Conservation (phyloP, 2,888 invertebrate genomes). For the Eupithecia subfuscata region DNA sequence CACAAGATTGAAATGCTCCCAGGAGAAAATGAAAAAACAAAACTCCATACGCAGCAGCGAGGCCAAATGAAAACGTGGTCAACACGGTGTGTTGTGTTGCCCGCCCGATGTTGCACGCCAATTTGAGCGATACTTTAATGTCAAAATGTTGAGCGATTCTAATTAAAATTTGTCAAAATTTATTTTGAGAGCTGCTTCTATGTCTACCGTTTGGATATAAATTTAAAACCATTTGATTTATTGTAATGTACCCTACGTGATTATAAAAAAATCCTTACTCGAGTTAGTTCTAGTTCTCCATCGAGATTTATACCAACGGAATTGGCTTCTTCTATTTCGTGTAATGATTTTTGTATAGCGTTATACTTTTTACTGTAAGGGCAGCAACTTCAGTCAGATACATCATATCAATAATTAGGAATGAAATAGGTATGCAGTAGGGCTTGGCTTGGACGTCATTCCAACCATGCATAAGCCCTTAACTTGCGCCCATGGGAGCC, state of each 20-base stretch:
- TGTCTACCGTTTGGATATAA: too few relatives aligned
- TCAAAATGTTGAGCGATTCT: not conserved
- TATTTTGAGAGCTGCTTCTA: not conserved
- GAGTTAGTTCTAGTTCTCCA: not conserved
- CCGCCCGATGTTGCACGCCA: not conserved
- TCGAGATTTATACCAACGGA: not conserved
- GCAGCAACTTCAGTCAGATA: not conserved
- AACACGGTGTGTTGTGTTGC: not conserved
- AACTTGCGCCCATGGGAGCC: slow-evolving; percentile 42
- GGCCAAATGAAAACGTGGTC: slow-evolving; percentile 37
- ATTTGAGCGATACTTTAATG: not conserved
- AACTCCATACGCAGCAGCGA: slow-evolving; percentile 19
- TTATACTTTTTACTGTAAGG: not conserved
- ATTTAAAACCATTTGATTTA: too few relatives aligned
- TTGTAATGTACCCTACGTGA: too few relatives aligned
- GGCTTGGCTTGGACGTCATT: not conserved
- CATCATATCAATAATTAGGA: not conserved
- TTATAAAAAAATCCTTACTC: too few relatives aligned
- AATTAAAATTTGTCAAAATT: not conserved
- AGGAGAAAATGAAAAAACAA: slow-evolving; percentile 47
- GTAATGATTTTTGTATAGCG: not conserved
- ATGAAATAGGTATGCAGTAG: not conserved
- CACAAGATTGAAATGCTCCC: slow-evolving; percentile 35
- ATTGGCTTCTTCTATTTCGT: not conserved
- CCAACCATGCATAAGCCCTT: slow-evolving; percentile 16